Base-by-base conservation (phyloP, 1,140 invertebrate genomes). In the Diuraphis noxia region DNA sequence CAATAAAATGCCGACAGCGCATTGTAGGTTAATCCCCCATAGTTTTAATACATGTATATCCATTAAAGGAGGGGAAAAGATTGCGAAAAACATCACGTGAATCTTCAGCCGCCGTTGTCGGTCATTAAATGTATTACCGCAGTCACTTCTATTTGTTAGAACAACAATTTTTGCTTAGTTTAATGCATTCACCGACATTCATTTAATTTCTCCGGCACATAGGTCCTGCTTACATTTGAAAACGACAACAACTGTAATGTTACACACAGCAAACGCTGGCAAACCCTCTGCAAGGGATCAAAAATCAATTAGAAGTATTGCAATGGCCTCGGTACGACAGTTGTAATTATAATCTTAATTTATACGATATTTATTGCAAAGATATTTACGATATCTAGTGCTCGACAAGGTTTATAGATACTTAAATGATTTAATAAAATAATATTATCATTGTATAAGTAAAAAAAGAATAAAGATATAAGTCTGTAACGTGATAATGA, bases 121-220 rank as follows among this genome's bases (percentile, higher is more conserved):
- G 79, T 38, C 79, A 82, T 38, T 82, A 79, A 79, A 79, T 38
- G 36, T 79, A 79, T 79, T 79, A 36, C 77, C 77, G 79, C 38
- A 40, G 79, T 82, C 79, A 40, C 36, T 82, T 82, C 21, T 82
- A 30, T 82, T 82, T 38, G 38, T 82, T 13, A 23, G 79, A 82
- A 82, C 38, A 38, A 40, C 38, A 38, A 38, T 82, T 82, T 82
- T 82, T 82, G 21, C 79, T 38, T 30, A 25, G 79, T 82, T 82
- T 25, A 82, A 40, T 30, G 79, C 38, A 41, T 40, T 82, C 9
- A 9, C 36, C 36, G 79, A 25, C 38, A 10, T 82, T 82, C 38
- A 3, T 40, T 82, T 82, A 82, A 82, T 49, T n/a, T n/a, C 46
- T 41, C 23, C 79, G 30, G 77, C 36, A 38, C 19, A 82, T 25